Percentiles rank a stretch among this genome's conserved stretches.
Conservation (phyloP, 2,888 invertebrate genomes). For the Mechanitis mazaeus region DNA sequence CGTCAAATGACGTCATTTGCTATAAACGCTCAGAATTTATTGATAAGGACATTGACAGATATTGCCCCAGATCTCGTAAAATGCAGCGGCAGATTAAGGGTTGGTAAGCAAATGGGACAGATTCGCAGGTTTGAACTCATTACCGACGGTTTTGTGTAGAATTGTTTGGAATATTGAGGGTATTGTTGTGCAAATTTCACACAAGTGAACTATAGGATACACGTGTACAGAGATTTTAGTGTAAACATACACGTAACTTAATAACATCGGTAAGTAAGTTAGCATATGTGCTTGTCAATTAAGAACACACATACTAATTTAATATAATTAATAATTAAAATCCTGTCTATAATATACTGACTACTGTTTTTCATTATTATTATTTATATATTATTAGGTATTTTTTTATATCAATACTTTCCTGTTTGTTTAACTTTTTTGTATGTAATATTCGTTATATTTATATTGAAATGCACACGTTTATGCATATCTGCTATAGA, state of each 20-base stretch:
- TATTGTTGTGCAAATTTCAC: slow-evolving; percentile 48
- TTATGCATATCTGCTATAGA: too few species aligned
- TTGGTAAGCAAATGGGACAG: slow-evolving; percentile 71
- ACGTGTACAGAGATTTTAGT: neutral
- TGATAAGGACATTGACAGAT: slow-evolving; percentile 76
- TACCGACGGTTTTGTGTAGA: slow-evolving; percentile 49
- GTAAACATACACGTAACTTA: neutral
- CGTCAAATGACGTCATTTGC: slow-evolving; percentile 72
- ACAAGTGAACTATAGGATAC: slow-evolving; percentile 20
- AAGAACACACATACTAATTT: too few species aligned
- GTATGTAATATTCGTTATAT: too few species aligned
- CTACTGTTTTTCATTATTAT: too few species aligned
- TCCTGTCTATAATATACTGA: too few species aligned
- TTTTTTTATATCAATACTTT: too few species aligned
- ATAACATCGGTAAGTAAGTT: neutral
- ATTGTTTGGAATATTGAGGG: slow-evolving; percentile 44
- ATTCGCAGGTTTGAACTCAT: slow-evolving; percentile 57
- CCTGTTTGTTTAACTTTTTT: too few species aligned
- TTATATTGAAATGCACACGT: too few species aligned
- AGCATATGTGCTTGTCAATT: too few species aligned
- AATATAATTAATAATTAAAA: too few species aligned
- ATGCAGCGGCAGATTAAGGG: slow-evolving; percentile 72
- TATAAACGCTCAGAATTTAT: slow-evolving; percentile 72
- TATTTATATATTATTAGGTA: too few species aligned
- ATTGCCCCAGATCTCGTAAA: slow-evolving; percentile 71